Percentiles rank a stretch among this genome's conserved stretches.
Evolutionary conservation across 2,888 invertebrate species (phyloP).

Genomic region (Hymenopus coronatus): DNA sequence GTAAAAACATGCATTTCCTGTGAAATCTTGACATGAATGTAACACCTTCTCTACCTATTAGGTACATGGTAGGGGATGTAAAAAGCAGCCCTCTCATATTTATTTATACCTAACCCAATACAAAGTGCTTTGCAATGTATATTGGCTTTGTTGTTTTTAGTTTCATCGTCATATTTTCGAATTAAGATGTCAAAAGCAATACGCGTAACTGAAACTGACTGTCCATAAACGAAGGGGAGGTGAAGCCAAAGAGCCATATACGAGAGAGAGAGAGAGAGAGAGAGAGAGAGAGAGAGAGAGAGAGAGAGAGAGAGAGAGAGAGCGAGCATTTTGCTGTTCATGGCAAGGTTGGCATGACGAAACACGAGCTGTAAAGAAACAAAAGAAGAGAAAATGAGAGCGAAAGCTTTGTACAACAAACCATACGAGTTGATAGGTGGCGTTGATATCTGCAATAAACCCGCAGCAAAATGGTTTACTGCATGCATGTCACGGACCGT

Average conservation of each 20-base stretch:
- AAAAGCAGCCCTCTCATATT: too few species aligned
- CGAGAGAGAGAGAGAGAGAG: too few species aligned
- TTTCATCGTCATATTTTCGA: too few species aligned
- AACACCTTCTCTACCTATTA: too few species aligned
- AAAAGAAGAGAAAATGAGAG: neutral
- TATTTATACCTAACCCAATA: too few species aligned
- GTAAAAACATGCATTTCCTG: too few species aligned
- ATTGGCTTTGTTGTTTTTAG: too few species aligned
- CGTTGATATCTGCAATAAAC: neutral
- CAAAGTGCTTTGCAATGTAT: too few species aligned
- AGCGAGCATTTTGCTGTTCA: neutral
- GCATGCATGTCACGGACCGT: neutral
- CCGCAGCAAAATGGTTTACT: neutral
- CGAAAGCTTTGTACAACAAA: neutral
- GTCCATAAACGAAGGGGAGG: neutral
- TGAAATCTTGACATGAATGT: too few species aligned
- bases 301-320: too few species aligned
- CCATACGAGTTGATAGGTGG: neutral
- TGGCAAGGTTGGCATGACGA: neutral
- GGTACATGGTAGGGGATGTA: too few species aligned
- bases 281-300: too few species aligned
- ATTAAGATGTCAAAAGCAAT: neutral
- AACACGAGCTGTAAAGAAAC: neutral
- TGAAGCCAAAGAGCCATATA: neutral
- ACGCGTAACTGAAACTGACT: neutral